A percentile compares a stretch with the other conserved stretches of the same genome.
These are phyloP conservation scores for Macropis europaea DNA, from an alignment of 2,888 invertebrate species.

Conservation along the genomic window DNA sequence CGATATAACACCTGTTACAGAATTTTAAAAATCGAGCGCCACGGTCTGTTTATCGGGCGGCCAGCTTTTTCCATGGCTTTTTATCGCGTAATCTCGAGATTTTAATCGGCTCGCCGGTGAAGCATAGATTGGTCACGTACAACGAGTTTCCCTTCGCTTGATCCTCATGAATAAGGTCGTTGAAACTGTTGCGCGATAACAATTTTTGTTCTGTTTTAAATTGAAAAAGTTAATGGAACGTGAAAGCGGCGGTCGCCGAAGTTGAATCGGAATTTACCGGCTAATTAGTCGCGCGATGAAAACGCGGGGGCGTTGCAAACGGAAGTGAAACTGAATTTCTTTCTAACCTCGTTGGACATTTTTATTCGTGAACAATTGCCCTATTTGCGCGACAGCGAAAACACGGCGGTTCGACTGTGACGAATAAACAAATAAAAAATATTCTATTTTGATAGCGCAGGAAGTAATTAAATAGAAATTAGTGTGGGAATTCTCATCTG, in stretches of 20 bases:
- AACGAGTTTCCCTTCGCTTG: slow-evolving; percentile 13
- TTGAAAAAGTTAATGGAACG: slow-evolving; percentile 11
- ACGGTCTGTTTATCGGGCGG: background rate
- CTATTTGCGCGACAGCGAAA: too few relatives aligned
- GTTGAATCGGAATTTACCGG: slow-evolving; percentile 10
- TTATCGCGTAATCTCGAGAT: slow-evolving; percentile 14
- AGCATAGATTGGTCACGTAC: slow-evolving; percentile 24
- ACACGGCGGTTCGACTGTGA: too few relatives aligned
- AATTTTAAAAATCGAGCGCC: background rate
- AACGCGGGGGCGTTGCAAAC: too few relatives aligned
- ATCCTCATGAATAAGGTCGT: slow-evolving; percentile 8
- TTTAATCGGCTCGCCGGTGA: slow-evolving; percentile 14
- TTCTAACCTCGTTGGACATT: too few relatives aligned
- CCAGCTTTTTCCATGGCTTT: slow-evolving; percentile 1
- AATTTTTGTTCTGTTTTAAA: slow-evolving; percentile 22
- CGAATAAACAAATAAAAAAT: too few relatives aligned
- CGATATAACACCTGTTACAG: too few relatives aligned
- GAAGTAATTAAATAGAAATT: too few relatives aligned
- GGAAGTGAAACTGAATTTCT: too few relatives aligned
- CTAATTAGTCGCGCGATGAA: too few relatives aligned
- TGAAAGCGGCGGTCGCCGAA: slow-evolving; percentile 1
- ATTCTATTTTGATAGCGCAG: too few relatives aligned
- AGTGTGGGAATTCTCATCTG: too few relatives aligned
- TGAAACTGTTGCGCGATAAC: slow-evolving; percentile 28
- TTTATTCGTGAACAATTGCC: too few relatives aligned